Conservation (phyloP, 2,888 invertebrate species). For the Leptura quadrifasciata region DNA sequence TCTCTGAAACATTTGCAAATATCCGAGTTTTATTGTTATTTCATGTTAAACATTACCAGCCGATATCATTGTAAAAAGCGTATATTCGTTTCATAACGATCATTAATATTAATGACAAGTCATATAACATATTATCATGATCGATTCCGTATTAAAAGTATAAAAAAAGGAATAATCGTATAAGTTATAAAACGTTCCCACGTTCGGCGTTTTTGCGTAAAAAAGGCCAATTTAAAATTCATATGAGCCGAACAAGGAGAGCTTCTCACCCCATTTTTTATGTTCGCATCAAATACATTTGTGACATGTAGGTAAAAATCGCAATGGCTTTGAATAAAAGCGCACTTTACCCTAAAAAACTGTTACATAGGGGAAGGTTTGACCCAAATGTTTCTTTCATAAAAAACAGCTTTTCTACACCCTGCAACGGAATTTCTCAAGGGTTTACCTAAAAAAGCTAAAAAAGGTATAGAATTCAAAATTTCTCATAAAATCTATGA, state of each 20-base stretch:
- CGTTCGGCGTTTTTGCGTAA: constrained; percentile 54
- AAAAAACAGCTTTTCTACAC: constrained; percentile 65
- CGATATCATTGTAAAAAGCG: constrained; percentile 25
- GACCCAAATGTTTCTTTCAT: constrained; percentile 65
- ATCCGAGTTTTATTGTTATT: constrained; percentile 52
- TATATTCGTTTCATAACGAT: constrained; percentile 44
- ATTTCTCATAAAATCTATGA: constrained; percentile 29
- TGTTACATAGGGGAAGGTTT: constrained; percentile 64
- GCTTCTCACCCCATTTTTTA: constrained; percentile 65
- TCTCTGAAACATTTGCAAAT: constrained; percentile 48
- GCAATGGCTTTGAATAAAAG: constrained; percentile 66
- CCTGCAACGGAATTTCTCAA: constrained; percentile 70
- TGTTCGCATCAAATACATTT: constrained; percentile 58
- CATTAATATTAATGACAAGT: constrained; percentile 49
- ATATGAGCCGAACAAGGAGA: constrained; percentile 62
- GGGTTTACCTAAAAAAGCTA: constrained; percentile 61
- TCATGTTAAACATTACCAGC: constrained; percentile 46
- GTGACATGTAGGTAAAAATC: constrained; percentile 69
- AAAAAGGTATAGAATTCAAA: constrained; percentile 50
- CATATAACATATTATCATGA: constrained; percentile 26
- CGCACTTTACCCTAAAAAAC: constrained; percentile 68
- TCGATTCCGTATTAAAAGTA: constrained; percentile 22
- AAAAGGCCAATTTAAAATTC: constrained; percentile 65
- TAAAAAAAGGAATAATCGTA: constrained; percentile 38
- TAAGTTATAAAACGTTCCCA: constrained; percentile 60